Base-by-base conservation (phyloP, 2,888 invertebrate species). In the Gryllus longicercus region DNA sequence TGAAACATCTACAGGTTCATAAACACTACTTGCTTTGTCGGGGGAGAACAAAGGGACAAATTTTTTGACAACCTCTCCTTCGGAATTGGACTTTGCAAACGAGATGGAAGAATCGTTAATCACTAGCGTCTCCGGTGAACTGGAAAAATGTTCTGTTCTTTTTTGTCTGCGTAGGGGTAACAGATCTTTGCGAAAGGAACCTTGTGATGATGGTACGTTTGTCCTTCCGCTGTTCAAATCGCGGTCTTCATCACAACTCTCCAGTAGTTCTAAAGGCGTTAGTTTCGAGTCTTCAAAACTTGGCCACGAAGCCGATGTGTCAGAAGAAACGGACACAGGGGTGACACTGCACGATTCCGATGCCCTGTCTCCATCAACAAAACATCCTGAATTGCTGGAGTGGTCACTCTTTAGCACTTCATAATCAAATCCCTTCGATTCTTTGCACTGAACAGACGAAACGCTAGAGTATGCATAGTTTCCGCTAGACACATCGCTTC, bases 331-430 rank as follows among this genome's bases (percentile, higher is more conserved):
- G n/a, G 77, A 75, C 50, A 78, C 25, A 10, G 80, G 82, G 5
- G 80, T 80, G 12, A 80, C 78, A 51, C 80, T 82, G n/a, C 79
- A 79, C 63, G 82, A 82, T 51, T 25, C 79, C 4, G 82, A 78
- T 11, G 78, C 78, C n/a, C 78, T 21, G 50, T 82, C 77, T 8
- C 14, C n/a, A 4, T 50, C 63, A 63, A 38, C 38, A 38, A 38
- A 8, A 38, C 38, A 38, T 38, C 38, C 38, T 38, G 38, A 38
- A 38, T 38, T 38, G 38, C 38, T 38, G 38, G 38, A 38, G 38
- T 38, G 38, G 8, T 38, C 38, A 38, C 38, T 38, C 38, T 38
- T 38, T 38, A 38, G 5, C 38, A 38, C 38, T 38, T 38, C 38
- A 38, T 38, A 38, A 38, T 38, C 38, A 38, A 38, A 8, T 38